A percentile compares a stretch with the other conserved stretches of the same genome.
Conservation (phyloP, 2,797 vertebrate genomes). For the Xenopus petersii region DNA sequence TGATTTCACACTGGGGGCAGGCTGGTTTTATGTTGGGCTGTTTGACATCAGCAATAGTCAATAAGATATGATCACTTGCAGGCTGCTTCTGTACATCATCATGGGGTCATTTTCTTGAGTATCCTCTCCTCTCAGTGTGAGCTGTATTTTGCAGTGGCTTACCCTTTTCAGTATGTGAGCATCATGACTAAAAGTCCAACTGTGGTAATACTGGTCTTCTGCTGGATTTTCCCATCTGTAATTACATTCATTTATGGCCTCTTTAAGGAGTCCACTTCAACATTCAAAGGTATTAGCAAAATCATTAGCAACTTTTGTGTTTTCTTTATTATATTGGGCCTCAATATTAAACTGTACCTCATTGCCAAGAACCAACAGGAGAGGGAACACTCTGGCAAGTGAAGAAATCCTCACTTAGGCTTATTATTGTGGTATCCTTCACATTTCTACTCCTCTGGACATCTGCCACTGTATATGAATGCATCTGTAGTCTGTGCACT, state of each 20-base stretch:
- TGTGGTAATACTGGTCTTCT: conserved; percentile 2
- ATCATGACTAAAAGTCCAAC: conserved; percentile 11
- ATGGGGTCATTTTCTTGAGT: no score
- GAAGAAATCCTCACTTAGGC: conserved; percentile 8
- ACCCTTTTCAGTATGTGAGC: conserved; percentile 57
- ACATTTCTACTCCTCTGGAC: background rate
- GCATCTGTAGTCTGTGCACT: conserved; percentile 8
- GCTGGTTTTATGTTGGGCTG: conserved; percentile 34
- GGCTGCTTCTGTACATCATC: conserved; percentile 62
- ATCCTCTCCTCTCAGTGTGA: conserved; percentile 76
- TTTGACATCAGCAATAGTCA: no score
- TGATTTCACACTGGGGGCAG: conserved; percentile 65
- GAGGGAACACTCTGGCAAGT: background rate
- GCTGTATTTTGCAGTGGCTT: conserved; percentile 70
- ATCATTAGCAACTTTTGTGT: conserved; percentile 8
- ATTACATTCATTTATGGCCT: conserved; percentile 7
- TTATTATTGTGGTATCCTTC: conserved; percentile 13
- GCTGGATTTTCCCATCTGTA: conserved; percentile 9
- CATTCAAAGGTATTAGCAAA: conserved; percentile 16
- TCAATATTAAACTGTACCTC: background rate
- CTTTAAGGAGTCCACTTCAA: background rate
- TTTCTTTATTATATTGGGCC: no score
- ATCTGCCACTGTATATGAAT: background rate
- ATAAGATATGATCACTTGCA: conserved; percentile 56
- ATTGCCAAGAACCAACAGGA: conserved; percentile 17